Percentiles rank a stretch among this genome's conserved stretches.
phyloP scores from a whole-genome alignment of 2,113 vertebrate species.

The western clawed frog (Xenopus tropicalis) region DNA sequence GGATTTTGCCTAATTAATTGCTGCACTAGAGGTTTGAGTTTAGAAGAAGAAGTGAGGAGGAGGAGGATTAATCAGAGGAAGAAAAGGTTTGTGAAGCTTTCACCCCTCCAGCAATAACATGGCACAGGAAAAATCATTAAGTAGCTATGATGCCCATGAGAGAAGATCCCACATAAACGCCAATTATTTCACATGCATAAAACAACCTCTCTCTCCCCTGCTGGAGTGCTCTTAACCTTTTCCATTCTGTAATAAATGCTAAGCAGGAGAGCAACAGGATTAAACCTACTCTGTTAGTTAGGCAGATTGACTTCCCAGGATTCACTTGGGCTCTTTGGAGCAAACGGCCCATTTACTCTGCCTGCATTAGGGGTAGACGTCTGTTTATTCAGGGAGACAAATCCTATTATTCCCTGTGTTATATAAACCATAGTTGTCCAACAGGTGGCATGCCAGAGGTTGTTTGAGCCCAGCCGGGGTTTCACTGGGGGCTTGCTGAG shows the following conservation, averaged over 20 bases:
- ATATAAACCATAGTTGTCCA: too few relatives aligned
- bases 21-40: neutral
- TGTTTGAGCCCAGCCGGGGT: too few relatives aligned
- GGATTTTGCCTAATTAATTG: conserved; percentile 5
- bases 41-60: neutral
- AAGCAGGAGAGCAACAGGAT: too few relatives aligned
- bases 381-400: too few relatives aligned
- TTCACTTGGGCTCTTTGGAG: too few relatives aligned
- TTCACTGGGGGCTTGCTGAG: too few relatives aligned
- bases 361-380: too few relatives aligned
- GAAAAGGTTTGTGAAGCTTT: neutral
- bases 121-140: conserved; percentile 9
- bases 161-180: neutral
- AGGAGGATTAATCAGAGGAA: conserved; percentile 7
- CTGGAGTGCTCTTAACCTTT: neutral
- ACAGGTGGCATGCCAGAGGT: too few relatives aligned
- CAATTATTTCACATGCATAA: neutral
- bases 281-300: too few relatives aligned
- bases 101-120: conserved; percentile 15
- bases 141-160: neutral
- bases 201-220: neutral
- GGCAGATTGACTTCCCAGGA: too few relatives aligned
- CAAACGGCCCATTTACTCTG: too few relatives aligned
- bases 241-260: neutral
- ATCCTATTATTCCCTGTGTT: too few relatives aligned